A percentile compares a stretch with the other conserved stretches of the same genome.
These are phyloP conservation scores for Corythornis vintsioides DNA, from an alignment of 2,113 vertebrate species.

Conservation along the genomic window DNA sequence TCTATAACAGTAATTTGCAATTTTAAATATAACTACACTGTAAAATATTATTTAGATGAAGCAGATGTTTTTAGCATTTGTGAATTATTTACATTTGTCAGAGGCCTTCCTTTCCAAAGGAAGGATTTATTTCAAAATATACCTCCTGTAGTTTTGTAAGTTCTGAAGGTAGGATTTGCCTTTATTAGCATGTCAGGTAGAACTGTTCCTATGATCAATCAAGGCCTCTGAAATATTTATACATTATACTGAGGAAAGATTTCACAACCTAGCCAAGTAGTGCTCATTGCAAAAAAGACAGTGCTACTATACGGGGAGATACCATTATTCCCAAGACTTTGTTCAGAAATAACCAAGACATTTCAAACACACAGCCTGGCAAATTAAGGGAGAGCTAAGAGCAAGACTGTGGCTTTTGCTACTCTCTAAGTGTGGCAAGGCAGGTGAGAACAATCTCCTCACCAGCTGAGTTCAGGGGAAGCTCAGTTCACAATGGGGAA, in stretches of 20 bases:
- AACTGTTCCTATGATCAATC: not conserved
- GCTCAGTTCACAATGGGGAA: rapidly evolving
- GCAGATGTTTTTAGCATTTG: not conserved
- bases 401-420: not conserved
- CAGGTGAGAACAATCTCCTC: not conserved
- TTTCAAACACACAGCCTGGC: not conserved
- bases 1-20: constrained; percentile 1
- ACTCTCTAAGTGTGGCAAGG: not conserved
- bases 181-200: not conserved
- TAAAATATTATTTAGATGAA: not conserved
- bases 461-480: not conserved
- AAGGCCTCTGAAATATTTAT: constrained; percentile 28
- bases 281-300: not conserved
- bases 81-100: constrained; percentile 38
- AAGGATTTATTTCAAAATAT: not conserved
- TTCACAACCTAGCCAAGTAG: not conserved
- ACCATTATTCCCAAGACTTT: not conserved
- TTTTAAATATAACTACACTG: constrained; percentile 3
- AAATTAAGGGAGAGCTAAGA: not conserved
- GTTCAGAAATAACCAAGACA: not conserved
- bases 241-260: not conserved
- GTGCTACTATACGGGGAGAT: not conserved
- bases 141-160: not conserved
- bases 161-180: not conserved
- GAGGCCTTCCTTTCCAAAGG: not conserved